Percentiles rank a stretch among this genome's conserved stretches.
These are phyloP conservation scores for Nerophis ophidion DNA, from an alignment of 2,113 vertebrate genomes.

Conservation along the genomic window DNA sequence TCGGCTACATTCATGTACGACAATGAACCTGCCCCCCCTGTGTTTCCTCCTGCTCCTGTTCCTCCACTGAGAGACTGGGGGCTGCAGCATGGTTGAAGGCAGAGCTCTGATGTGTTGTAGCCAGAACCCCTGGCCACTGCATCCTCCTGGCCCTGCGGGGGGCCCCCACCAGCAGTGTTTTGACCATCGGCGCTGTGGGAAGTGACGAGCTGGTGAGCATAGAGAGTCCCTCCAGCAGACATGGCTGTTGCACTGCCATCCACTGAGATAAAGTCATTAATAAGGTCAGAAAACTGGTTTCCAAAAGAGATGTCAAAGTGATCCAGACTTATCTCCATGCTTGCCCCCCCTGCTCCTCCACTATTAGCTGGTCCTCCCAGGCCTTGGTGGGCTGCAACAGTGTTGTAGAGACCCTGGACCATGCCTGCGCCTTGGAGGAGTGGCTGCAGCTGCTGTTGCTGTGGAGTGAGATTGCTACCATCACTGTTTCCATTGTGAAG, in stretches of 20 bases:
- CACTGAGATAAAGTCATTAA: constrained; percentile 97
- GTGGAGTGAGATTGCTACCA: constrained; percentile 56
- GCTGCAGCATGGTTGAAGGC: constrained; percentile 92
- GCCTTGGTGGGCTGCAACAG: constrained; percentile 79
- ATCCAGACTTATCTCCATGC: constrained; percentile 98
- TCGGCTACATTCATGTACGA: constrained; percentile 97
- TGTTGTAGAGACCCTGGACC: constrained; percentile 91
- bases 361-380: constrained; percentile 55
- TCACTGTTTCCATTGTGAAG: constrained; percentile 74
- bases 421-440: constrained; percentile 83
- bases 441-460: constrained; percentile 77
- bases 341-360: constrained; percentile 71
- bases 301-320: constrained; percentile 99
- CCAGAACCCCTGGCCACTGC: constrained; percentile 76
- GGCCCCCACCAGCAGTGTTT: constrained; percentile 50
- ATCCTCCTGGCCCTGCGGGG: constrained; percentile 72
- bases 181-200: constrained; percentile 75
- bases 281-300: constrained; percentile 99
- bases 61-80: constrained; percentile 81
- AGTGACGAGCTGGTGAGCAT: constrained; percentile 89
- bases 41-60: constrained; percentile 54
- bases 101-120: constrained; percentile 88
- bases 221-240: constrained; percentile 72
- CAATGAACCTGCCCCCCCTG: constrained; percentile 81
- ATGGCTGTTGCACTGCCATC: constrained; percentile 82